phyloP scores from a whole-genome alignment of 2,888 invertebrate genomes.

The Micoletzkya japonica region DNA sequence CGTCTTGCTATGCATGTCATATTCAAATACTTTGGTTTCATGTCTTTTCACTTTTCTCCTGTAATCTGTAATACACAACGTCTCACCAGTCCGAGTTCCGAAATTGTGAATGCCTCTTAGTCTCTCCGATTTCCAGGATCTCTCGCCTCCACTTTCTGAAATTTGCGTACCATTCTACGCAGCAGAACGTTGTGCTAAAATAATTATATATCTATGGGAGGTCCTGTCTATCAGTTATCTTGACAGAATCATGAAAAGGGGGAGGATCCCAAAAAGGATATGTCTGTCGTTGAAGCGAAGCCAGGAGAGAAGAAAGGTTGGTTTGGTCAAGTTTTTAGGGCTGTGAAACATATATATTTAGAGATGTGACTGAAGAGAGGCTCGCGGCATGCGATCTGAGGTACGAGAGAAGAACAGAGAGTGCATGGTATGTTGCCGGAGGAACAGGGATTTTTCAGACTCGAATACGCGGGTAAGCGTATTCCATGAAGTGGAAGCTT shows the following conservation, averaged over 20 bases:
- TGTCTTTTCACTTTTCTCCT: no score
- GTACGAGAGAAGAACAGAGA: conserved; percentile 98
- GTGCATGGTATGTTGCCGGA: conserved; percentile 99
- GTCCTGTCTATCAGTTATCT: no score
- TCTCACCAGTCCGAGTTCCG: no score
- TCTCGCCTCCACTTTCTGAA: no score
- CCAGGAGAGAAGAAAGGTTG: conserved; percentile 82
- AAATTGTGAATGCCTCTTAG: no score
- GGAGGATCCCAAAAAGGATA: conserved; percentile 69
- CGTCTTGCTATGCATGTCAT: no score
- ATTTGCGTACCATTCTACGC: no score
- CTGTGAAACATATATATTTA: background rate
- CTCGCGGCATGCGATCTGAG: conserved; percentile 93
- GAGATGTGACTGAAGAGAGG: conserved; percentile 76
- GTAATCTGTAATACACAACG: no score
- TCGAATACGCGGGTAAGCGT: conserved; percentile 73
- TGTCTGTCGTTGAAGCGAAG: conserved; percentile 75
- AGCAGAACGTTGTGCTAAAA: no score
- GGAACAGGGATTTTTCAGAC: conserved; percentile 89
- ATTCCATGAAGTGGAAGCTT: conserved; percentile 36
- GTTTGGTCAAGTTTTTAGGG: background rate
- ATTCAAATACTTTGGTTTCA: no score
- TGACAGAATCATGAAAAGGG: conserved; percentile 53
- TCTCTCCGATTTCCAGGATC: no score
- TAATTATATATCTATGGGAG: no score